phyloP scores from a whole-genome alignment of 2,113 vertebrate genomes.

The Felis chaus region DNA sequence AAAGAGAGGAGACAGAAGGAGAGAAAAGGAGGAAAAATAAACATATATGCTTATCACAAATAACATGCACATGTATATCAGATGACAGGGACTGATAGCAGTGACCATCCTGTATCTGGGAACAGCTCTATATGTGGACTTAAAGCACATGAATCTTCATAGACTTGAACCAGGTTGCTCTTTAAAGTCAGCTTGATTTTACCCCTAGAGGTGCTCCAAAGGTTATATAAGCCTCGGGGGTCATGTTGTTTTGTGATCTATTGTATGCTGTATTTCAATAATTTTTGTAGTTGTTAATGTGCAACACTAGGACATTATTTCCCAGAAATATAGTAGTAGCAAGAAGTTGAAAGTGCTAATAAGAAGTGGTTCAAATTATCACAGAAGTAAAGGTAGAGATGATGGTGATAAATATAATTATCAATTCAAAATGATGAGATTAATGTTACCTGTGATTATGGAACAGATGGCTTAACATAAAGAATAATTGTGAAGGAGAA shows the following conservation, averaged over 20 bases:
- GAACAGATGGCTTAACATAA: not conserved
- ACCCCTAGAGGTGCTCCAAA: not conserved
- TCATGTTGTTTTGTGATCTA: not conserved
- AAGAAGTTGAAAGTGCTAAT: not conserved
- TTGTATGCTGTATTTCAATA: not conserved
- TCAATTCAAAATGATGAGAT: not conserved
- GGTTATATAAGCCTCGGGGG: not conserved
- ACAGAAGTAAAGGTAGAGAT: not conserved
- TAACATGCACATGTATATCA: not conserved
- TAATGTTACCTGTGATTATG: not conserved
- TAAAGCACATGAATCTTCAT: not conserved
- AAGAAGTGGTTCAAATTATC: not conserved
- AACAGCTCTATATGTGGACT: not conserved
- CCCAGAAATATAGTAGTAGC: not conserved
- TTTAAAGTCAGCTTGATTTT: not conserved
- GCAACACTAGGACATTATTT: not conserved
- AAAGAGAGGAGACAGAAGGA: not conserved
- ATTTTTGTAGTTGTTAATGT: not conserved
- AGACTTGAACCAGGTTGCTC: not conserved
- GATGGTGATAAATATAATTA: not conserved
- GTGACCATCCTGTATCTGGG: not conserved
- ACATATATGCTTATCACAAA: not conserved
- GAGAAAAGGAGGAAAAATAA: not conserved
- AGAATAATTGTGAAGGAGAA: not conserved
- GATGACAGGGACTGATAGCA: not conserved